Percentiles rank a stretch among this genome's conserved stretches.
These are phyloP conservation scores for Sorex maritimensis DNA, from an alignment of 2,797 vertebrate species.

Conservation along the genomic window DNA sequence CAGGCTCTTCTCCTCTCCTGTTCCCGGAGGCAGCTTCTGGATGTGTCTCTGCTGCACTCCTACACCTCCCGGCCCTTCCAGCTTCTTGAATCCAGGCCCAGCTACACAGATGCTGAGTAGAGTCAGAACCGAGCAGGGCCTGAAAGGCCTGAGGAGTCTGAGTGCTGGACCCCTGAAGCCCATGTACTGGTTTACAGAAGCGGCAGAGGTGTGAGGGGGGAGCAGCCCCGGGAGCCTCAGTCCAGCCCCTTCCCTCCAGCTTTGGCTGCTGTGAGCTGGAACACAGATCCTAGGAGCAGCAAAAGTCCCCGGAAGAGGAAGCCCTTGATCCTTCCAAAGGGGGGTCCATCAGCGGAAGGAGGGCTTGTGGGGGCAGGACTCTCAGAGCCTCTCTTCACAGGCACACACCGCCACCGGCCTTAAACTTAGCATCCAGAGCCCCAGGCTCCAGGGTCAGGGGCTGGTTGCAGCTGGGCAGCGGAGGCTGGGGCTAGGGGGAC, in stretches of 20 bases:
- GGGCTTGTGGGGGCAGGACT: not conserved
- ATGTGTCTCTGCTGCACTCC: too few relatives aligned
- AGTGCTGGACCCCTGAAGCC: not conserved
- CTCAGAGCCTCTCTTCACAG: not conserved
- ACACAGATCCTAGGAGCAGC: not conserved
- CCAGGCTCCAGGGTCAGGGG: not conserved
- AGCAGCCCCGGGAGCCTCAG: not conserved
- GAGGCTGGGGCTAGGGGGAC: not conserved
- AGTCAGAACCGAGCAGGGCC: constrained; percentile 13
- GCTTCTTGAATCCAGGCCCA: not conserved
- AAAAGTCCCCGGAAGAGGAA: not conserved
- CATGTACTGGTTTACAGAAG: not conserved
- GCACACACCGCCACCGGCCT: not conserved
- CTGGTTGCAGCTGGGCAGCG: not conserved
- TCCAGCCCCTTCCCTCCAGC: accelerated
- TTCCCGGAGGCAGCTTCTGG: not conserved
- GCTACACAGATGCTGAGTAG: not conserved
- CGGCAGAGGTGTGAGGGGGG: not conserved
- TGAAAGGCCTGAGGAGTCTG: not conserved
- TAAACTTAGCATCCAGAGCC: not conserved
- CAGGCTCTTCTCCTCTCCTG: not conserved
- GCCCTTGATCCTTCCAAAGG: not conserved
- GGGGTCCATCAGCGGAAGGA: not conserved
- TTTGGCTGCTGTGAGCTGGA: not conserved
- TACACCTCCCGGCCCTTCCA: not conserved